Conservation (phyloP, 2,797 vertebrate genomes). For the Squalus acanthias region DNA sequence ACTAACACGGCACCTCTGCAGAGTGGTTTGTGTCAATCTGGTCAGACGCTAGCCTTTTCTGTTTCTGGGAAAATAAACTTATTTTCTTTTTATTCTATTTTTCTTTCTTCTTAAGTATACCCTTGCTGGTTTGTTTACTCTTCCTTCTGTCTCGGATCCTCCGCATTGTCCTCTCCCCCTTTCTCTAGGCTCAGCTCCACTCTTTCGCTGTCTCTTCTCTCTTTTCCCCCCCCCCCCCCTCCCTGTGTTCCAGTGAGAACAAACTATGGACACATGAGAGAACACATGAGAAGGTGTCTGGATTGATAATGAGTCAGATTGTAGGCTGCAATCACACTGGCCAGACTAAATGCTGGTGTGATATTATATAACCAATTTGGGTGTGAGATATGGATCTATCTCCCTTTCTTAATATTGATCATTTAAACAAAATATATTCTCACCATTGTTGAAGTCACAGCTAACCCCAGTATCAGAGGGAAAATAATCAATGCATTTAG, state of each 20-base stretch:
- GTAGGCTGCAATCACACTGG: neutral
- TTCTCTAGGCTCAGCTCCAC: neutral
- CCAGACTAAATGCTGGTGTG: neutral
- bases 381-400: neutral
- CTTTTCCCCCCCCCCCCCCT: too few relatives aligned
- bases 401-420: neutral
- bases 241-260: neutral
- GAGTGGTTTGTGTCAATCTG: neutral
- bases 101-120: neutral
- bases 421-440: neutral
- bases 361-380: neutral
- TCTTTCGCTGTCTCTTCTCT: neutral
- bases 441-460: neutral
- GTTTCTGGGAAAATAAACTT: neutral
- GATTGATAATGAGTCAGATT: neutral
- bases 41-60: neutral
- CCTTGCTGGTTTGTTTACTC: neutral
- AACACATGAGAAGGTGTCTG: neutral
- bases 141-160: neutral
- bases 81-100: neutral
- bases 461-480: neutral
- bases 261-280: neutral
- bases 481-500: neutral
- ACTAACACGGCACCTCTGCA: neutral
- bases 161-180: neutral